phyloP scores from a whole-genome alignment of 2,888 invertebrate genomes.

The Leptopilina myrica region DNA sequence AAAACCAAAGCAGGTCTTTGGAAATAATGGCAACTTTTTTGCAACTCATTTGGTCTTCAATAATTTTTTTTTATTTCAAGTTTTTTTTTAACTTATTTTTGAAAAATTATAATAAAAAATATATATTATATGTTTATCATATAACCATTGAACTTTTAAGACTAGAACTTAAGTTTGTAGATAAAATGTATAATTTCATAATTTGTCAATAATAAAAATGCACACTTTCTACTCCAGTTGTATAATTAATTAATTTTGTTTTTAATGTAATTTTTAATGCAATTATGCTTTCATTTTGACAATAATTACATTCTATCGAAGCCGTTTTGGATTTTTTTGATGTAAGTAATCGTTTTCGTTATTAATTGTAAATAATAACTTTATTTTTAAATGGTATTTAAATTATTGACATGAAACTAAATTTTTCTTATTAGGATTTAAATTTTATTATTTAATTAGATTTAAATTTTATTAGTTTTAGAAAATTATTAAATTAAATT shows the following conservation, averaged over 20 bases:
- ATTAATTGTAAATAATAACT: too few species aligned
- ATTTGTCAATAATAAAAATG: slow-evolving; percentile 63
- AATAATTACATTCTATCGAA: too few species aligned
- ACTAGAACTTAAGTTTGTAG: slow-evolving; percentile 60
- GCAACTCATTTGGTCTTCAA: neutral
- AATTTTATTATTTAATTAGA: too few species aligned
- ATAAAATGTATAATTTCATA: slow-evolving; percentile 64
- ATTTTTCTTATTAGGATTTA: too few species aligned
- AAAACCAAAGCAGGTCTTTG: slow-evolving; percentile 28
- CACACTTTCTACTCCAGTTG: slow-evolving; percentile 63
- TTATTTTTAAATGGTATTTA: too few species aligned
- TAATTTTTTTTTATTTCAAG: neutral
- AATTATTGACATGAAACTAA: too few species aligned
- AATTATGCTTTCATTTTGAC: too few species aligned
- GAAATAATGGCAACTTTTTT: neutral
- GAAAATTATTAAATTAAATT: too few species aligned
- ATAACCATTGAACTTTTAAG: neutral
- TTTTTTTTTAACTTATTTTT: neutral
- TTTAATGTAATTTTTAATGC: too few species aligned
- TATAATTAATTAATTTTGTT: neutral
- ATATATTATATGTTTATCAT: neutral
- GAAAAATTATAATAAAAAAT: neutral
- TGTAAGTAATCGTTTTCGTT: too few species aligned
- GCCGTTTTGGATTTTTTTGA: too few species aligned
- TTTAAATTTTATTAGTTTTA: too few species aligned